Conservation (phyloP, 2,113 vertebrate genomes). For the Crocuta crocuta region DNA sequence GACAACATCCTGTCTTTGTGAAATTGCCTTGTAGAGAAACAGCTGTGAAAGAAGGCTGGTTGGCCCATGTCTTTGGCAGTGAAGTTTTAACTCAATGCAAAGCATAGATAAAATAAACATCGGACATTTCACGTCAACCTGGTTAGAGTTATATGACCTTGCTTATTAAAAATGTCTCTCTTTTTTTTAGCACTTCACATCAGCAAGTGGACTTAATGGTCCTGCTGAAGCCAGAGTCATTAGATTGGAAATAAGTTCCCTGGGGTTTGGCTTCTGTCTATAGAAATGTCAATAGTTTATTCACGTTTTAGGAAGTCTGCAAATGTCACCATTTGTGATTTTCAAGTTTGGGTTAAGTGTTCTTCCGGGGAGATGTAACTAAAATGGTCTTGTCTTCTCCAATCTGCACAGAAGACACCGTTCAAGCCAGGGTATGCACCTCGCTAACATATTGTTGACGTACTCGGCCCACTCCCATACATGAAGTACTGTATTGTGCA, state of each 20-base stretch:
- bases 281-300: slow-evolving; percentile 64
- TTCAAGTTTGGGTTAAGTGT: slow-evolving; percentile 37
- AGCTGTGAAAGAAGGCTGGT: slow-evolving; percentile 62
- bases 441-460: not conserved
- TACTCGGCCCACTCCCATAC: not conserved
- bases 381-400: not conserved
- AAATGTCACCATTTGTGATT: slow-evolving; percentile 52
- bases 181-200: not conserved
- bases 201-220: not conserved
- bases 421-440: fast-evolving
- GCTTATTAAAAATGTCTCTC: slow-evolving; percentile 2
- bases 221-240: not conserved
- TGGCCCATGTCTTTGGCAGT: slow-evolving; percentile 10
- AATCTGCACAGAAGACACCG: not conserved
- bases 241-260: slow-evolving; percentile 41
- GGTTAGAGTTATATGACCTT: slow-evolving; percentile 9
- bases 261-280: slow-evolving; percentile 46
- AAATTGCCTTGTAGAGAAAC: slow-evolving; percentile 64
- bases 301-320: not conserved
- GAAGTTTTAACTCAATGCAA: slow-evolving; percentile 44
- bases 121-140: slow-evolving; percentile 14
- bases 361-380: slow-evolving; percentile 9
- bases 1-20: slow-evolving; percentile 79
- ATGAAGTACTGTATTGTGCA: not conserved
- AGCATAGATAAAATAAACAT: slow-evolving; percentile 64